These are phyloP conservation scores for Porites rus DNA, from an alignment of 92 coral and sea anemone species.

Conservation along the genomic window DNA sequence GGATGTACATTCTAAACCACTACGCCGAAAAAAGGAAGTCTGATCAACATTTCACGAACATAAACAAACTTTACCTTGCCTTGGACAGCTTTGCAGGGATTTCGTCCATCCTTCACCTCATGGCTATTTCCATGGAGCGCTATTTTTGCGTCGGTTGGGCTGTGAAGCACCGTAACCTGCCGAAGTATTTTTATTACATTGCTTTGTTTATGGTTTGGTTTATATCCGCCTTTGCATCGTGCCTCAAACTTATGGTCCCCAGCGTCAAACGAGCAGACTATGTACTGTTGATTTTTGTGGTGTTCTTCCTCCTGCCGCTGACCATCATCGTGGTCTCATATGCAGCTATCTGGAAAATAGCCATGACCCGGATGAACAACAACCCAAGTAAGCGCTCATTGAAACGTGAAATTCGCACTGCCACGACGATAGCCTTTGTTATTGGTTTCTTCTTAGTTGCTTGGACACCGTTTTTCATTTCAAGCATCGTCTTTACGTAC, in stretches of 20 bases:
- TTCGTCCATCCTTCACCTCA: conserved; percentile 80
- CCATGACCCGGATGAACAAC: conserved; percentile 83
- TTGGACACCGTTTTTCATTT: conserved; percentile 78
- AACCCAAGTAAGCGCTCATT: conserved; percentile 87
- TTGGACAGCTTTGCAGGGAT: conserved; percentile 84
- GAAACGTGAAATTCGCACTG: conserved; percentile 81
- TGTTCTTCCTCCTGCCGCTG: conserved; percentile 78
- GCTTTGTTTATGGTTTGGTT: conserved; percentile 80
- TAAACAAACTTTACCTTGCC: conserved; percentile 37
- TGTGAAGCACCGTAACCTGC: conserved; percentile 80
- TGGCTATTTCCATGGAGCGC: conserved; percentile 84
- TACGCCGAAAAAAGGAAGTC: conserved; percentile 4
- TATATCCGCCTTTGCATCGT: conserved; percentile 76
- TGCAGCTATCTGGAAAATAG: conserved; percentile 87
- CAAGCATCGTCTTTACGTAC: conserved; percentile 48
- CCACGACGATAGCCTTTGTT: conserved; percentile 86
- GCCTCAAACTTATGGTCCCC: conserved; percentile 51
- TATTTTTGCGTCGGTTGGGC: conserved; percentile 95
- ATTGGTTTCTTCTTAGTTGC: conserved; percentile 83
- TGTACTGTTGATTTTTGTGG: conserved; percentile 64
- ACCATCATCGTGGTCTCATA: conserved; percentile 81
- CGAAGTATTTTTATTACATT: conserved; percentile 78
- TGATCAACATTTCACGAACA: neutral
- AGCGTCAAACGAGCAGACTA: conserved; percentile 43
- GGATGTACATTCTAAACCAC: conserved; percentile 65